A percentile compares a stretch with the other conserved stretches of the same genome.
Evolutionary conservation across 2,113 vertebrate species (phyloP).

Genomic region (Castor canadensis): DNA sequence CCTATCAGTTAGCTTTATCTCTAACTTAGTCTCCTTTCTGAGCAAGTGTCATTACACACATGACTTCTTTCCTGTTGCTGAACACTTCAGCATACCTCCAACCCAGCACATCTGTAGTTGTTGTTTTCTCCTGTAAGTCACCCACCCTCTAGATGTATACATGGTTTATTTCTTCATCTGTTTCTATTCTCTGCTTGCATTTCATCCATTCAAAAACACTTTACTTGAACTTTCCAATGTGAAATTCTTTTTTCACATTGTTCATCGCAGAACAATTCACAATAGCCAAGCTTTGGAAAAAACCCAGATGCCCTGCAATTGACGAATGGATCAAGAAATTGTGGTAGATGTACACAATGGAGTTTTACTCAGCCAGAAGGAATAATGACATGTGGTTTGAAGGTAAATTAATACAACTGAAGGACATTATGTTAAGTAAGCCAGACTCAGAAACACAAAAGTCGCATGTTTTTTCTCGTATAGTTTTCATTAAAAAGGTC

Average conservation of each 20-base stretch:
- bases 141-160: accelerated
- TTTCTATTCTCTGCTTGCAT: neutral
- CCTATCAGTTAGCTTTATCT: neutral
- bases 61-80: neutral
- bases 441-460: too few species aligned
- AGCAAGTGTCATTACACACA: neutral
- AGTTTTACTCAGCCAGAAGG: too few species aligned
- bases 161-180: neutral
- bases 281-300: too few species aligned
- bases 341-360: too few species aligned
- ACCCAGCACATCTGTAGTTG: neutral
- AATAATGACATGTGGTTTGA: too few species aligned
- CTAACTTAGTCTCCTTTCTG: neutral
- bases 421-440: too few species aligned
- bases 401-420: too few species aligned
- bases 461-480: too few species aligned
- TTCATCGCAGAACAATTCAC: too few species aligned
- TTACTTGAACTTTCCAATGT: neutral
- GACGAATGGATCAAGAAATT: too few species aligned
- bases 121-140: neutral
- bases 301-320: too few species aligned
- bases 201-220: neutral
- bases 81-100: neutral
- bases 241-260: neutral
- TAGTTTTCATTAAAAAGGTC: too few species aligned